phyloP scores from a whole-genome alignment of 2,113 vertebrate species.

The Bubalus kerabau region DNA sequence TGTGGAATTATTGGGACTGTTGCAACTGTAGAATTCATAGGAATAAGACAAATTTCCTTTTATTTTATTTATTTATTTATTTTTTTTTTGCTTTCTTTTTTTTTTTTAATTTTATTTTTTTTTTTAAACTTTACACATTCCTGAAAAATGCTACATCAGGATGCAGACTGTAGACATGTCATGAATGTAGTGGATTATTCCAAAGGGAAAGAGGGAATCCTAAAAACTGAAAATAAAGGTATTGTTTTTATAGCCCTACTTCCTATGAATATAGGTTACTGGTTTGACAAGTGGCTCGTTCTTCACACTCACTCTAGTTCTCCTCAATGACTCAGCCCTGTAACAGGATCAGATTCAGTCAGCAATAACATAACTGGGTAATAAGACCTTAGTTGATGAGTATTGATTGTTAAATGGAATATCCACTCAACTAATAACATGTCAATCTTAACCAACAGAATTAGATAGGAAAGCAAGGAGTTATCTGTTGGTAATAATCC shows the following conservation, averaged over 20 bases:
- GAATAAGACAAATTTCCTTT: background rate
- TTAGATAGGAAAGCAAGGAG: background rate
- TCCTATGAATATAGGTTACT: background rate
- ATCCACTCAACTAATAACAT: background rate
- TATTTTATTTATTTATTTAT: no score
- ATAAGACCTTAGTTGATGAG: background rate
- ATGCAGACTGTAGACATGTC: background rate
- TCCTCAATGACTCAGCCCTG: background rate
- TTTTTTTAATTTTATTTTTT: no score
- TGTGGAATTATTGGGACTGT: background rate
- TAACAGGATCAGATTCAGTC: background rate
- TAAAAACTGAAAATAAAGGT: background rate
- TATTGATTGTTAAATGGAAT: background rate
- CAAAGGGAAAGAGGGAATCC: background rate
- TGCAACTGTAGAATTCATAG: background rate
- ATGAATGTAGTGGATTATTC: background rate
- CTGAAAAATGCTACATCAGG: background rate
- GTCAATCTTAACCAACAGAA: background rate
- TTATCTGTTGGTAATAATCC: background rate
- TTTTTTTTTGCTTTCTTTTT: no score
- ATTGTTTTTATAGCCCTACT: background rate
- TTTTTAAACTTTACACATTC: background rate
- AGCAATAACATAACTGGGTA: background rate
- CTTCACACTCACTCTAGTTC: background rate
- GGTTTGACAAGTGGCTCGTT: background rate